Percentiles rank a stretch among this genome's conserved stretches.
These are phyloP conservation scores for Aphelenchoides avenae DNA, from an alignment of 1,140 invertebrate species.

Conservation along the genomic window DNA sequence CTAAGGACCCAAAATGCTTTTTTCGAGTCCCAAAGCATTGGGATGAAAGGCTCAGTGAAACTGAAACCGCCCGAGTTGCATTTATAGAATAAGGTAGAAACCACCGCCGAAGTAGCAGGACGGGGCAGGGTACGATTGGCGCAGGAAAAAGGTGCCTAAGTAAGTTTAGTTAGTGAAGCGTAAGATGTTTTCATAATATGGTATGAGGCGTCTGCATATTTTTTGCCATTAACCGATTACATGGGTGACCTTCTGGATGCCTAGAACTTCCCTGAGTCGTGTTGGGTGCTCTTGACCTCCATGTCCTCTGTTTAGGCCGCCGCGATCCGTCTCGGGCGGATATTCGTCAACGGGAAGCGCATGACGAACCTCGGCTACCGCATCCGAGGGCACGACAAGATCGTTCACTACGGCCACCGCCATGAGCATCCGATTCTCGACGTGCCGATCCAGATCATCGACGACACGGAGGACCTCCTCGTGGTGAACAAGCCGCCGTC, in stretches of 20 bases:
- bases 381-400: slow-evolving; percentile 84
- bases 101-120: no score
- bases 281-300: slow-evolving; percentile 38
- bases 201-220: slow-evolving; percentile 3
- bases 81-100: no score
- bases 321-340: slow-evolving; percentile 79
- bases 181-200: neutral
- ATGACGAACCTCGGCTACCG: slow-evolving; percentile 78
- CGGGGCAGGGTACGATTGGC: no score
- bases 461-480: slow-evolving; percentile 93
- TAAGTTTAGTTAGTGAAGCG: no score
- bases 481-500: slow-evolving; percentile 99
- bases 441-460: slow-evolving; percentile 69
- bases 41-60: no score
- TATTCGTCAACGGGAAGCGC: slow-evolving; percentile 89
- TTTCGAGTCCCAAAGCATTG: no score
- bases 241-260: slow-evolving; percentile 67
- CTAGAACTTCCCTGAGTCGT: slow-evolving; percentile 67
- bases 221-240: neutral
- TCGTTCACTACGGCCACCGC: slow-evolving; percentile 80
- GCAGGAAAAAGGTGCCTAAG: no score
- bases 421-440: slow-evolving; percentile 51
- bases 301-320: slow-evolving; percentile 66
- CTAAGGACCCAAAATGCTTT: no score
- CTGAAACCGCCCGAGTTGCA: no score